Conservation (phyloP, 2,113 vertebrate genomes). For the Larimichthys polyactis region DNA sequence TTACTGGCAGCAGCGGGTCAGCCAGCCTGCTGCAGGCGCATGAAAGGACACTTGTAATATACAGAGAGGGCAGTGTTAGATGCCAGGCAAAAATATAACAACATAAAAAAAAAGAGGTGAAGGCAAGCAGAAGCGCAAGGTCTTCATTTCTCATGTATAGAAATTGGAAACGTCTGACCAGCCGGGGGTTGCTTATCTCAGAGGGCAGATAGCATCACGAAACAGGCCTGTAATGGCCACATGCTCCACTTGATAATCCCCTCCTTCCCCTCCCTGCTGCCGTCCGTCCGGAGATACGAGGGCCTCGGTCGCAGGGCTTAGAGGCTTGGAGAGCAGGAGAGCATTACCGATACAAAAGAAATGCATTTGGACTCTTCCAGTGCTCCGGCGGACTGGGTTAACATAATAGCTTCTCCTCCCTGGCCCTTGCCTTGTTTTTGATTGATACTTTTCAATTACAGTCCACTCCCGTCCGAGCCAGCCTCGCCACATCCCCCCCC, state of each 20-base stretch:
- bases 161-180: conserved; percentile 83
- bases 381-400: conserved; percentile 79
- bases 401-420: conserved; percentile 85
- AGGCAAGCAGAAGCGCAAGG: conserved; percentile 65
- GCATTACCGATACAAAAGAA: conserved; percentile 86
- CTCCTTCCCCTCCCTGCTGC: conserved; percentile 53
- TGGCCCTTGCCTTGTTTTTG: conserved; percentile 92
- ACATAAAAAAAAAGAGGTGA: conserved; percentile 68
- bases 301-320: conserved; percentile 74
- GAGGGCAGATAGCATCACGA: conserved; percentile 82
- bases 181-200: conserved; percentile 78
- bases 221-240: conserved; percentile 83
- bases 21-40: conserved; percentile 32
- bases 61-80: conserved; percentile 56
- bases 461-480: conserved; percentile 82
- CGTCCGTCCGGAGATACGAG: conserved; percentile 73
- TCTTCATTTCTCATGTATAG: conserved; percentile 86
- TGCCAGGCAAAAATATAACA: conserved; percentile 67
- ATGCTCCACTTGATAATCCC: conserved; percentile 84
- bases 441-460: conserved; percentile 99
- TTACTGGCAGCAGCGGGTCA: conserved; percentile 47
- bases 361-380: conserved; percentile 81
- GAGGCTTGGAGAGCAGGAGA: conserved; percentile 78
- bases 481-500: conserved; percentile 80
- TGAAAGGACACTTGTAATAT: conserved; percentile 71